phyloP scores from a whole-genome alignment of 2,113 vertebrate genomes.

The Artemisiospiza belli region DNA sequence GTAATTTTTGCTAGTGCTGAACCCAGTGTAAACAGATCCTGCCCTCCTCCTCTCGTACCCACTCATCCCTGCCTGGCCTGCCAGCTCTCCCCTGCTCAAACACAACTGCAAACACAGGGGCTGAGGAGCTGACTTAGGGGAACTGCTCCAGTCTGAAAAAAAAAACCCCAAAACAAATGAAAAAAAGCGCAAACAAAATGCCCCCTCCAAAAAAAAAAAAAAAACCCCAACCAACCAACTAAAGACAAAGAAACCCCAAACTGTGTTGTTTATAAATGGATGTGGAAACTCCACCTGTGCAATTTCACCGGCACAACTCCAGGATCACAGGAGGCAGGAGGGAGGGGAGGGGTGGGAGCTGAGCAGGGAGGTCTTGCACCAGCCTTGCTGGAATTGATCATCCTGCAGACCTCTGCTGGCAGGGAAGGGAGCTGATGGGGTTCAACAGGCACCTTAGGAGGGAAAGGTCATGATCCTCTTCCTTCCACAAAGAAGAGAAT shows the following conservation, averaged over 20 bases:
- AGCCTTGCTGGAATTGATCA: background rate
- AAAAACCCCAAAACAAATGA: accelerated
- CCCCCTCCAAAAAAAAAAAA: too few relatives aligned
- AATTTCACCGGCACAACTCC: background rate
- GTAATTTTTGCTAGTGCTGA: constrained; percentile 42
- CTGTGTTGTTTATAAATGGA: background rate
- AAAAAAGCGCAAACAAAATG: background rate
- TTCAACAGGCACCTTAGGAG: background rate
- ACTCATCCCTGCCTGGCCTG: background rate
- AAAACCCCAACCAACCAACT: background rate
- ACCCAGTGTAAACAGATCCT: constrained; percentile 36
- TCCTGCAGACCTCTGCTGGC: background rate
- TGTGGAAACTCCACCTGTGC: background rate
- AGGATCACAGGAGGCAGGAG: background rate
- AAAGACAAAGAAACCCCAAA: background rate
- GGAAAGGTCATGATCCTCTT: background rate
- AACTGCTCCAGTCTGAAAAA: background rate
- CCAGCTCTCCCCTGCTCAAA: background rate
- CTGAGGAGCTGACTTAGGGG: background rate
- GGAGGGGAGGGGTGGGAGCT: background rate
- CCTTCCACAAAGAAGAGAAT: background rate
- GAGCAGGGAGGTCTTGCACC: background rate
- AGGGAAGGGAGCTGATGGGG: background rate
- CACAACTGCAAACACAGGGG: background rate
- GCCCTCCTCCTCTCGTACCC: constrained; percentile 26